Base-by-base conservation (phyloP, 2,113 vertebrate species). In the Chamaea fasciata region DNA sequence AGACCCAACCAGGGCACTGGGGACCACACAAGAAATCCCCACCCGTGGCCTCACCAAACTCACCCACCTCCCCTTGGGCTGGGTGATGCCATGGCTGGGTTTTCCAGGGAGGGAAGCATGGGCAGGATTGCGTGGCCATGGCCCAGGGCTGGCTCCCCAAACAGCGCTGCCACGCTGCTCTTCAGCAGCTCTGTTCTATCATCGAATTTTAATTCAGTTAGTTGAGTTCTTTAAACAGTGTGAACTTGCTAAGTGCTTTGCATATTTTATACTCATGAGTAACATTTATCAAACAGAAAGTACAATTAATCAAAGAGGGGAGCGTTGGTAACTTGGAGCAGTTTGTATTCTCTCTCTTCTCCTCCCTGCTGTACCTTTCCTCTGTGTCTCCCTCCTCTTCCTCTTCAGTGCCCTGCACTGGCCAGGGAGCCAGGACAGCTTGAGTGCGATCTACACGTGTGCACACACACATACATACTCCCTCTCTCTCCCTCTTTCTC, bases 281-380 rank as follows among this genome's bases (percentile, higher is more conserved):
- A 91, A 94, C 95, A 97, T 95, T 96, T 93, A 97, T 97, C 97
- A 97, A 97, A 88, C 87, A 91, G 96, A 95, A 94, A 96, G 92
- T 85, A 80, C 96, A 94, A 95, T 97, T 96, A 93, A 97, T 97
- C 95, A 97, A 94, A 78, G 75, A 80, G 44, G 35, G 83, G 75
- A 91, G 87, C 86, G 16, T 92, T 83, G 46, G 84, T 39, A 79
- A 82, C 89, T 87, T 14, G 6, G 63, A 88, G 87, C 18, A 0
- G 70, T 92, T 94, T 78, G 86, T 42, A 39, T 90, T 75, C 70
- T 49, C 65, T 74, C n/a, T 77, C 65, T 75, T 84, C 62, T 52
- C 46, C 79, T 80, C 67, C 73, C 65, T 59, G 60, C 68, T 6
- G 7, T 42, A 80, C 5, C 74, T 80, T 87, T 64, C 49, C 59